Evolutionary conservation across 2,797 vertebrate species (phyloP), one percentile per base, ranked within the genome.

Genomic region (Odontamblyopus rebecca): DNA sequence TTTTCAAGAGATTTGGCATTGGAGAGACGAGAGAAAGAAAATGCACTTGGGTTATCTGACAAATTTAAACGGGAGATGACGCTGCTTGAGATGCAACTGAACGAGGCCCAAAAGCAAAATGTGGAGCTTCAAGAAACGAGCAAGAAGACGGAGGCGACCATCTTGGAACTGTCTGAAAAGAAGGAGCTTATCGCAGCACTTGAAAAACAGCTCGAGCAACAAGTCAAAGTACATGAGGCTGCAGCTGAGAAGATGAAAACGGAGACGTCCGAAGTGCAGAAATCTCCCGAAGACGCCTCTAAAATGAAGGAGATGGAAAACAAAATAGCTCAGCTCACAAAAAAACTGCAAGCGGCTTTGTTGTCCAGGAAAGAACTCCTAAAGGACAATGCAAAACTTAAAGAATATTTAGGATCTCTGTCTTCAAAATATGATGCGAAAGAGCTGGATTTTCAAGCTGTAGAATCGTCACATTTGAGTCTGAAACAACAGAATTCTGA

Each of bases 261-360:
- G n/a, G n/a, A n/a, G n/a, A n/a, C n/a, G n/a, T n/a, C n/a, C n/a
- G n/a, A n/a, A n/a, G n/a, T n/a, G n/a, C n/a, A n/a, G 60, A 92
- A 70, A 73, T 87, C 93, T 53, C 84, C 61, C 69, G 86, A 86
- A 51, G 89, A 92, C 3, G 71, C 83, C 44, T 72, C 62, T 51
- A 88, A 79, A 75, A 69, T 41, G 3, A 91, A 75, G 27, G 88
- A 92, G 32, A 90, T 67, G 70, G 75, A 88, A 27, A 79, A 30
- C 72, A 92, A 90, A 84, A 70, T 77, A 18, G 86, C 91, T 27
- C 92, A 83, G 29, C 82, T 96, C 0, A 95, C 95, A 4, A 94
- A 92, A 82, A 97, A 96, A 62, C 85, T 97, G 16, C 96, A 97
- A 63, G 96, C 96, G 0, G 96, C 96, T 71, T 89, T 97, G 67